Conservation (phyloP, 2,113 vertebrate species). For the Casuarius casuarius region DNA sequence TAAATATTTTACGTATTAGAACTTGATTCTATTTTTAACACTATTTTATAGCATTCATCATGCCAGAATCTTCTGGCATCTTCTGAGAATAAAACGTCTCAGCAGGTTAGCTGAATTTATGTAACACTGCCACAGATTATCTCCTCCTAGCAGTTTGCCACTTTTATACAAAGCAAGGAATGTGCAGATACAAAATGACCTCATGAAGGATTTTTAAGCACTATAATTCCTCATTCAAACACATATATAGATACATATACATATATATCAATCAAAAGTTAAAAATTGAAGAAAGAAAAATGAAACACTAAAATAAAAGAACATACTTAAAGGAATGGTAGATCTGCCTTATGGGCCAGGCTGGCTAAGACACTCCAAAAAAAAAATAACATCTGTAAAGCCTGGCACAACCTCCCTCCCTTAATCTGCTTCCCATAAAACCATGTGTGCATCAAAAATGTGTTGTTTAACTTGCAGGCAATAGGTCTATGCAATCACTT, state of each 20-base stretch:
- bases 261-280: background rate
- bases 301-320: background rate
- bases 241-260: background rate
- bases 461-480: background rate
- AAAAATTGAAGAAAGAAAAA: background rate
- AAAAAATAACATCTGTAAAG: background rate
- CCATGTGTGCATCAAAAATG: background rate
- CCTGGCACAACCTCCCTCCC: background rate
- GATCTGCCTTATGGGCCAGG: background rate
- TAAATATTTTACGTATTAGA: background rate
- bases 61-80: background rate
- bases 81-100: slow-evolving; percentile 17
- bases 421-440: background rate
- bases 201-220: background rate
- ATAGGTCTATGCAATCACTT: background rate
- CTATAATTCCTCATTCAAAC: background rate
- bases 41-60: background rate
- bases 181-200: background rate
- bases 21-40: background rate
- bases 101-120: slow-evolving; percentile 30
- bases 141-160: slow-evolving; percentile 9
- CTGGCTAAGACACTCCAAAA: background rate
- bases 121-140: background rate
- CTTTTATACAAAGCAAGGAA: background rate
- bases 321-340: background rate